Percentiles rank a stretch among this genome's conserved stretches.
Conservation (phyloP, 2,797 vertebrate species). For the Hafferia zeledoni region DNA sequence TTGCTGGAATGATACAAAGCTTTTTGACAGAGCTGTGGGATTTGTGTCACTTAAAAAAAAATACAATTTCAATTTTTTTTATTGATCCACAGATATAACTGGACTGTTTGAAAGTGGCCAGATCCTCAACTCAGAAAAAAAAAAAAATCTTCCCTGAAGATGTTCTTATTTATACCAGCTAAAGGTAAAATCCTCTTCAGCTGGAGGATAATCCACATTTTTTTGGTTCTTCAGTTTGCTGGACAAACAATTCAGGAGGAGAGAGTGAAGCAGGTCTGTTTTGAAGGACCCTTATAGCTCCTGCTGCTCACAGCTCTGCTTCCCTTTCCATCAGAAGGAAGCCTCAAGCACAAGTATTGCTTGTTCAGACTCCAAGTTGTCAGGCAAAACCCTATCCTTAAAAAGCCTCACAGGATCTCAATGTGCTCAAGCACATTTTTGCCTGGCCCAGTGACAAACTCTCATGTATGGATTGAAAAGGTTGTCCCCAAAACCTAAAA, state of each 20-base stretch:
- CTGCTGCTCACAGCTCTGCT: conserved; percentile 8
- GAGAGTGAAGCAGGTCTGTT: neutral
- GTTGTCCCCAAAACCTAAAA: neutral
- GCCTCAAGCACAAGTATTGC: neutral
- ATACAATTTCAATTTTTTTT: neutral
- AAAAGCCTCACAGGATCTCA: neutral
- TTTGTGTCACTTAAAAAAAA: neutral
- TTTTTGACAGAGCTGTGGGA: neutral
- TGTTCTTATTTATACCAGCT: conserved; percentile 16
- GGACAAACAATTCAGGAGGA: neutral
- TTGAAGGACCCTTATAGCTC: conserved; percentile 12
- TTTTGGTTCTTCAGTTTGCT: conserved; percentile 6
- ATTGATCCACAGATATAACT: neutral
- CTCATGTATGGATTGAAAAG: accelerated
- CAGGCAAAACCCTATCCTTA: neutral
- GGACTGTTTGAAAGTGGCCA: neutral
- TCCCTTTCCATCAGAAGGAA: neutral
- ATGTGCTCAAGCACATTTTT: neutral
- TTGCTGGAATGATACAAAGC: neutral
- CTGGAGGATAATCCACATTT: conserved; percentile 13
- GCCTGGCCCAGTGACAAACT: neutral
- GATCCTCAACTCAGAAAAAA: neutral
- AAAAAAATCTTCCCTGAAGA: neutral
- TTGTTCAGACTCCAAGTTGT: neutral
- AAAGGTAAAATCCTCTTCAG: neutral